Percentiles rank a stretch among this genome's conserved stretches.
phyloP scores from a whole-genome alignment of 1,140 invertebrate species.

The Elysia chlorotica region DNA sequence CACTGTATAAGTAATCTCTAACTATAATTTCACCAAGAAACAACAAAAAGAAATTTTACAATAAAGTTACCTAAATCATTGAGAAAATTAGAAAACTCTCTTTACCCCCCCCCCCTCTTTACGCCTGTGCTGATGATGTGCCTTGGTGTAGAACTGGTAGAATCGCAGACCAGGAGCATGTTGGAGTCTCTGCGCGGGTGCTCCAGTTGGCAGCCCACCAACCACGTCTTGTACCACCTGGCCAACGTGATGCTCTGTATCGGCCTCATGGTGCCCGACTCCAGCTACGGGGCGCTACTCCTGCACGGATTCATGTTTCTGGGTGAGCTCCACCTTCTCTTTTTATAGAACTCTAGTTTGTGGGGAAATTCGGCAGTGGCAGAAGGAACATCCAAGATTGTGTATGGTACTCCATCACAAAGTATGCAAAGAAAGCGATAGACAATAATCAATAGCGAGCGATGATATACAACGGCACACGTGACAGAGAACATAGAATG shows the following conservation, averaged over 20 bases:
- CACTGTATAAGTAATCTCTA: too few relatives aligned
- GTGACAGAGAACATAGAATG: background rate
- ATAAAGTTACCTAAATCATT: background rate
- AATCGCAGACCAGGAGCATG: background rate
- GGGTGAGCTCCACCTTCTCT: constrained; percentile 66
- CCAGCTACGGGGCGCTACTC: constrained; percentile 77
- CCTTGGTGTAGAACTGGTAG: background rate
- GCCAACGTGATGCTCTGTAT: constrained; percentile 78
- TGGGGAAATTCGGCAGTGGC: background rate
- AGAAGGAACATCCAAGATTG: background rate
- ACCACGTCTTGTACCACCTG: constrained; percentile 76
- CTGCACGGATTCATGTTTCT: constrained; percentile 80
- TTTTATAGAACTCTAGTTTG: background rate
- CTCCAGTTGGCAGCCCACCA: constrained; percentile 68
- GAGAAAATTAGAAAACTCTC: too few relatives aligned
- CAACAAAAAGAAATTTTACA: background rate
- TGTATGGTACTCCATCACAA: background rate
- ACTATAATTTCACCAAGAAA: too few relatives aligned
- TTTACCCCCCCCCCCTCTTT: background rate
- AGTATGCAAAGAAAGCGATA: background rate
- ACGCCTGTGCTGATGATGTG: background rate
- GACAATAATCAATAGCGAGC: background rate
- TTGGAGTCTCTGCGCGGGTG: constrained; percentile 31
- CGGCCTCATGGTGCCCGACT: constrained; percentile 78
- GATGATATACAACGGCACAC: background rate